These are phyloP conservation scores for Oncorhynchus kisutch DNA, from an alignment of 2,113 vertebrate genomes.

Conservation along the genomic window DNA sequence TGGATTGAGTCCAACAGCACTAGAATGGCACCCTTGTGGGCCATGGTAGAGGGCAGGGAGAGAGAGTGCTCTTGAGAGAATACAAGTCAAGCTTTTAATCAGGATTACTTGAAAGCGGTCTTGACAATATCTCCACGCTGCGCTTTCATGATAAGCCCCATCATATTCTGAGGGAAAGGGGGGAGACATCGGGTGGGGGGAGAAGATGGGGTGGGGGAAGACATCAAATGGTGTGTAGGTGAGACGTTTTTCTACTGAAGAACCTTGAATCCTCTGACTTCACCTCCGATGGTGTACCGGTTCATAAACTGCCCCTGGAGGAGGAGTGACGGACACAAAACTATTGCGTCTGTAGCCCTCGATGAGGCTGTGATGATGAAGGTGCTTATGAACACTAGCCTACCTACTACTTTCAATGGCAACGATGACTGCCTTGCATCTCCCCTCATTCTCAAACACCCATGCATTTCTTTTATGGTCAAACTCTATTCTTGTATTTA, in stretches of 20 bases:
- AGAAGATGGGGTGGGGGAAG: not conserved
- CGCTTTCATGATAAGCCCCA: conserved; percentile 69
- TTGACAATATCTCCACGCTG: conserved; percentile 76
- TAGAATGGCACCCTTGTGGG: conserved; percentile 52
- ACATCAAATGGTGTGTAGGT: conserved; percentile 61
- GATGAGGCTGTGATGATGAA: conserved; percentile 40
- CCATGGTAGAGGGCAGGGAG: conserved; percentile 47
- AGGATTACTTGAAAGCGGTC: conserved; percentile 72
- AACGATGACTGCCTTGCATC: not conserved
- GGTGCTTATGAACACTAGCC: not conserved
- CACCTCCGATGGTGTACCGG: conserved; percentile 59
- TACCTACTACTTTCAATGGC: not conserved
- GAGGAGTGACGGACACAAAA: conserved; percentile 5
- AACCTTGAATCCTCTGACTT: conserved; percentile 62
- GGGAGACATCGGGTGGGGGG: conserved; percentile 1
- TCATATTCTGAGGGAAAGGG: conserved; percentile 27
- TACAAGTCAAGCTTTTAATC: conserved; percentile 72
- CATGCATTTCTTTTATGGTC: not conserved
- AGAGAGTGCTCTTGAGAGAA: conserved; percentile 63
- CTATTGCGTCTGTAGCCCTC: conserved; percentile 8
- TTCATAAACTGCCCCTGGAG: conserved; percentile 42
- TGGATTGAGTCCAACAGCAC: conserved; percentile 14
- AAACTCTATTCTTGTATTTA: not conserved
- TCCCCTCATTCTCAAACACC: not conserved
- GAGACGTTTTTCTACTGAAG: conserved; percentile 45